phyloP scores from a whole-genome alignment of 1,140 invertebrate genomes.

The Penaeus japonicus region DNA sequence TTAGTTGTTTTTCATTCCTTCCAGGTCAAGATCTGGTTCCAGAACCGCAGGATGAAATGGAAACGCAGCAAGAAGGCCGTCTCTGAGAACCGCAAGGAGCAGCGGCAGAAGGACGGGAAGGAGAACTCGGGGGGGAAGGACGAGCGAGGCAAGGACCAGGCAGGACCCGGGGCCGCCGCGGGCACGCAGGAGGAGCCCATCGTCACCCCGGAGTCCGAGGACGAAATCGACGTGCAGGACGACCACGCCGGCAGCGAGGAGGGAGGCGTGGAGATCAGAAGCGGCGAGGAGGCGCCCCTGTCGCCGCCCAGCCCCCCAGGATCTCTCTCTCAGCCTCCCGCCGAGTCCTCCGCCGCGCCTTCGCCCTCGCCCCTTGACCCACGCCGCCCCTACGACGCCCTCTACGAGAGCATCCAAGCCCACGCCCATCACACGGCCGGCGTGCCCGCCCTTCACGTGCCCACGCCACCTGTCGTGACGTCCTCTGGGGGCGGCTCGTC shows the following conservation, averaged over 20 bases:
- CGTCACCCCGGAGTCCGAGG: constrained; percentile 26
- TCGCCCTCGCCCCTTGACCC: constrained; percentile 27
- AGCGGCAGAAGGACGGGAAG: constrained; percentile 44
- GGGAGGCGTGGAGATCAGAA: neutral
- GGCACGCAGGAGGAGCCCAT: constrained; percentile 28
- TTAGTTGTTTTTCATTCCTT: constrained; percentile 51
- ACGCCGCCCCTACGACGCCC: constrained; percentile 21
- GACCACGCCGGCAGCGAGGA: constrained; percentile 28
- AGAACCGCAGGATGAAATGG: constrained; percentile 96
- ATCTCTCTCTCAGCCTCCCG: neutral
- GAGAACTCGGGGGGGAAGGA: constrained; percentile 46
- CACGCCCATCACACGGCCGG: constrained; percentile 1
- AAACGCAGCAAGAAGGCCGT: constrained; percentile 89
- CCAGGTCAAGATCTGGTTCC: constrained; percentile 96
- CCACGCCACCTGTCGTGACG: constrained; percentile 14
- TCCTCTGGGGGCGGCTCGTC: constrained; percentile 38
- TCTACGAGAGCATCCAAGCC: constrained; percentile 14
- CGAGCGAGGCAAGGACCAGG: constrained; percentile 7
- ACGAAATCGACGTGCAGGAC: constrained; percentile 57
- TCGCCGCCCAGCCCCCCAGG: neutral
- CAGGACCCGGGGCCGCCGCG: neutral
- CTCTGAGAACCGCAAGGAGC: constrained; percentile 45
- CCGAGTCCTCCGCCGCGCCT: constrained; percentile 22
- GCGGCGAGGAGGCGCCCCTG: constrained; percentile 20
- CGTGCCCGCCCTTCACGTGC: constrained; percentile 25